A percentile compares a stretch with the other conserved stretches of the same genome.
phyloP scores from a whole-genome alignment of 2,888 invertebrate species.

The Limnephilus rhombicus region DNA sequence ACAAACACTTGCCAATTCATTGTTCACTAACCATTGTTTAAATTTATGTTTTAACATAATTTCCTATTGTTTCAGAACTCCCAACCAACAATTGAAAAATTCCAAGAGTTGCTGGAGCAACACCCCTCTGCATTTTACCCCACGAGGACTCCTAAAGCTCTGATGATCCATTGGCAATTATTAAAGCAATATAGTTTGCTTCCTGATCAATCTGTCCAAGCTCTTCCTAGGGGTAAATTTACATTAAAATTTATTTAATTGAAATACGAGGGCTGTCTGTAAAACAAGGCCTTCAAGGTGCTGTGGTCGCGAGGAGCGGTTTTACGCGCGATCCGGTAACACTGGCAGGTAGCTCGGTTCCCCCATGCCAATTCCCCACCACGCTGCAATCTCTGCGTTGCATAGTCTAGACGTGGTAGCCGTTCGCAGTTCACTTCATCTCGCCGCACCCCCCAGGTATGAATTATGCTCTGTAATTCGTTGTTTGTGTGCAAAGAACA shows the following conservation, averaged over 20 bases:
- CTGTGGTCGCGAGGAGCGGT: no score
- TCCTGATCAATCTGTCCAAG: constrained; percentile 90
- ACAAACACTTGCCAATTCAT: background rate
- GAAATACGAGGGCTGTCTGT: no score
- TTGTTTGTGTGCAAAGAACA: no score
- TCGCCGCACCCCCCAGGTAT: no score
- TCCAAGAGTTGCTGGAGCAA: constrained; percentile 90
- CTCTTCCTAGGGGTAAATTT: constrained; percentile 75
- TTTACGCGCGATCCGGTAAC: no score
- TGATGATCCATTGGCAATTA: constrained; percentile 94
- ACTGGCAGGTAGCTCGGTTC: no score
- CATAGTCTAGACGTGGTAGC: no score
- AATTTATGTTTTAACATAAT: background rate
- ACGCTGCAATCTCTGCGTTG: no score
- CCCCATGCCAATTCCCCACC: no score
- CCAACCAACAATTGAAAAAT: constrained; percentile 85
- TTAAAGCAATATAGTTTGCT: constrained; percentile 94
- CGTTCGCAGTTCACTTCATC: no score
- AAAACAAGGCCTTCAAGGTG: no score
- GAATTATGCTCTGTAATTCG: no score
- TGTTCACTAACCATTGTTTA: background rate
- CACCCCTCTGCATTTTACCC: constrained; percentile 93
- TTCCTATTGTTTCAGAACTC: constrained; percentile 77
- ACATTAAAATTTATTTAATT: background rate
- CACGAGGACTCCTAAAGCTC: constrained; percentile 89